These are phyloP conservation scores for Plusia festucae DNA, from an alignment of 2,888 invertebrate species.

Conservation along the genomic window DNA sequence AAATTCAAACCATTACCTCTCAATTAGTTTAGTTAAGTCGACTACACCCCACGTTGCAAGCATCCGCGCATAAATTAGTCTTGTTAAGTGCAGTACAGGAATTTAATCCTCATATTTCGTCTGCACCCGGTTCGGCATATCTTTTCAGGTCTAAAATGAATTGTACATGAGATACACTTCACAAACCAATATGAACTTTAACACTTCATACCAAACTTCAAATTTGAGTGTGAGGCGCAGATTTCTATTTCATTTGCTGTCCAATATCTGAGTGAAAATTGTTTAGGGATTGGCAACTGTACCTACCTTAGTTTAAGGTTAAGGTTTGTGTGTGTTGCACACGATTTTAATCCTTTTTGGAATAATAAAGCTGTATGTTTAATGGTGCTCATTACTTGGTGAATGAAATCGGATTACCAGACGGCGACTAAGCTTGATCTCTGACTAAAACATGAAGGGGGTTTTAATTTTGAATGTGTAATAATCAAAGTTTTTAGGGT, in stretches of 20 bases:
- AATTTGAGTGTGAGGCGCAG: conserved; percentile 59
- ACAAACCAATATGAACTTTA: conserved; percentile 70
- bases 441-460: conserved; percentile 73
- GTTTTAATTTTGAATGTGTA: conserved; percentile 74
- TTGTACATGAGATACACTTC: conserved; percentile 63
- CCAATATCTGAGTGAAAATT: conserved; percentile 29
- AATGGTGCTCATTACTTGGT: conserved; percentile 84
- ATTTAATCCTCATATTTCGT: conserved; percentile 89
- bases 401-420: conserved; percentile 84
- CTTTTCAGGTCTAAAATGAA: conserved; percentile 84
- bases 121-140: conserved; percentile 85
- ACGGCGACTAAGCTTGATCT: conserved; percentile 78
- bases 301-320: conserved; percentile 22
- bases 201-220: conserved; percentile 58
- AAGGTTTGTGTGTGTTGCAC: conserved; percentile 17
- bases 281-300: conserved; percentile 19
- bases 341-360: conserved; percentile 55
- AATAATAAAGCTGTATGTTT: conserved; percentile 66
- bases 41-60: conserved; percentile 71
- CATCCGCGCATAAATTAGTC: conserved; percentile 87
- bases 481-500: conserved; percentile 56
- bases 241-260: conserved; percentile 39
- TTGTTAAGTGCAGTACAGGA: conserved; percentile 88
- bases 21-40: conserved; percentile 86
- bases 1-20: conserved; percentile 83